phyloP scores from a whole-genome alignment of 30 jellyfish, hydroid and myxozoan genomes.

The Euphysa ruthae region DNA sequence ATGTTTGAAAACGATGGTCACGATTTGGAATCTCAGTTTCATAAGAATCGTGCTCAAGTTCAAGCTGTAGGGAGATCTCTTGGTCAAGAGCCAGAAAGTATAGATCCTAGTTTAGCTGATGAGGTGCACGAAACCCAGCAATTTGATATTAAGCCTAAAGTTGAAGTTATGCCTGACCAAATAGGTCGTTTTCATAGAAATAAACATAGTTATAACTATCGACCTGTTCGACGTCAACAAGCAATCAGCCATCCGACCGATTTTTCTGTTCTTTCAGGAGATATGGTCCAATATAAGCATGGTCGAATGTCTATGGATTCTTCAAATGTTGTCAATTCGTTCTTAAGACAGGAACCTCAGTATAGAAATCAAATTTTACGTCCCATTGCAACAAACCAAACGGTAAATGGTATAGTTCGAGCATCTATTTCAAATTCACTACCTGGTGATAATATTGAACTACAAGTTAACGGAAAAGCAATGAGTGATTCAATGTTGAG shows the following conservation, averaged over 20 bases:
- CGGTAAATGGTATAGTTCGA: slow-evolving; percentile 1
- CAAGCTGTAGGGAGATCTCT: slow-evolving; percentile 18
- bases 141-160: slow-evolving; percentile 29
- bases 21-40: not conserved
- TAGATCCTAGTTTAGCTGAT: slow-evolving; percentile 97
- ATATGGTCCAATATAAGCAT: slow-evolving; percentile 56
- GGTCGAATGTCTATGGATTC: slow-evolving; percentile 85
- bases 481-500: slow-evolving; percentile 40
- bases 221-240: slow-evolving; percentile 2
- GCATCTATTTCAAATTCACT: slow-evolving; percentile 37
- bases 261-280: slow-evolving; percentile 73
- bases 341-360: slow-evolving; percentile 48
- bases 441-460: slow-evolving; percentile 51
- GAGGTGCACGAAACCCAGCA: slow-evolving; percentile 7
- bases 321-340: slow-evolving; percentile 37
- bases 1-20: slow-evolving; percentile 10
- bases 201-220: slow-evolving; percentile 35
- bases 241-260: not conserved
- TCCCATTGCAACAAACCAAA: slow-evolving; percentile 29
- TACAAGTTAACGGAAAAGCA: slow-evolving; percentile 58
- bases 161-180: slow-evolving; percentile 7
- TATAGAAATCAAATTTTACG: slow-evolving; percentile 59
- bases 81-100: slow-evolving; percentile 18
- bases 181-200: slow-evolving; percentile 11
- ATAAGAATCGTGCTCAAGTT: slow-evolving; percentile 22